phyloP scores from a whole-genome alignment of 2,888 invertebrate species.

The Acrocera orbiculus region DNA sequence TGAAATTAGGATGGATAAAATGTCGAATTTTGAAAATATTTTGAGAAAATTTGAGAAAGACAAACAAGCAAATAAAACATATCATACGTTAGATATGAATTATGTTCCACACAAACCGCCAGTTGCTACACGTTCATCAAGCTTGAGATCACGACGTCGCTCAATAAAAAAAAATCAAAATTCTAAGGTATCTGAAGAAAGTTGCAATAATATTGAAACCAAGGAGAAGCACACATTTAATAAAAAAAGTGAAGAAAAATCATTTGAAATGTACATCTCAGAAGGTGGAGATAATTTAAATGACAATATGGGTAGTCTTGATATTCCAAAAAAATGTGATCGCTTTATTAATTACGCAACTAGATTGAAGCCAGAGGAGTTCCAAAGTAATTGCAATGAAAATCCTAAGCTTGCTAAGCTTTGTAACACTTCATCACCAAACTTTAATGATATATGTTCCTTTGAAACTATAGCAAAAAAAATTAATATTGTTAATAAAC shows the following conservation, averaged over 20 bases:
- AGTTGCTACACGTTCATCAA: constrained; percentile 50
- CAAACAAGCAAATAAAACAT: constrained; percentile 28
- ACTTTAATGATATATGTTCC: constrained; percentile 33
- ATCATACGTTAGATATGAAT: constrained; percentile 35
- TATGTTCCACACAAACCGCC: constrained; percentile 58
- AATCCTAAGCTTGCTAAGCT: too few species aligned
- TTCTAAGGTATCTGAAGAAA: constrained; percentile 11
- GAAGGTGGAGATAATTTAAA: constrained; percentile 42
- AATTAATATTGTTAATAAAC: constrained; percentile 49
- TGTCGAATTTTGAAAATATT: constrained; percentile 32
- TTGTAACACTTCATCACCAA: constrained; percentile 12
- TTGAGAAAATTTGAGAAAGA: constrained; percentile 43
- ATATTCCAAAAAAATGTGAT: constrained; percentile 36
- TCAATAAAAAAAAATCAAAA: constrained; percentile 24
- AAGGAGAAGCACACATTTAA: constrained; percentile 23
- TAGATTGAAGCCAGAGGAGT: constrained; percentile 23
- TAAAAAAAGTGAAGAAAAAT: constrained; percentile 35
- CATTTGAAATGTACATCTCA: constrained; percentile 41
- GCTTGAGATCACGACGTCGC: constrained; percentile 38
- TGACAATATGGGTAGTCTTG: constrained; percentile 44
- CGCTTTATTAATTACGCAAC: constrained; percentile 25
- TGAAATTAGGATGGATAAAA: constrained; percentile 19
- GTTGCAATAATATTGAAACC: too few species aligned
- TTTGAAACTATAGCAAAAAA: constrained; percentile 49
- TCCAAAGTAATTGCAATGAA: too few species aligned